These are phyloP conservation scores for Lepeophtheirus salmonis DNA, from an alignment of 1,140 invertebrate species.

Conservation along the genomic window DNA sequence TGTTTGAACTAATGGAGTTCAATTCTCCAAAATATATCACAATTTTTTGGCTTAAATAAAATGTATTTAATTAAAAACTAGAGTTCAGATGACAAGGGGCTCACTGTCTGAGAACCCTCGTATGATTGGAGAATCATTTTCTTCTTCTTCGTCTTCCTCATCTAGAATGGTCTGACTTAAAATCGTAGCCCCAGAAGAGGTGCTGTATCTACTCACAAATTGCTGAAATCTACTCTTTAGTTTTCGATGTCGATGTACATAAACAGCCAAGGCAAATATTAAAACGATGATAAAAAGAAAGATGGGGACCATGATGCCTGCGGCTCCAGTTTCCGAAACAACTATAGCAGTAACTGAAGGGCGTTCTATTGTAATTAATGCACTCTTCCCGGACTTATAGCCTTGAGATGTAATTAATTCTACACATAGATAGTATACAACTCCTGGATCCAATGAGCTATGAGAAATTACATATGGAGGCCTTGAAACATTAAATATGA, in stretches of 20 bases:
- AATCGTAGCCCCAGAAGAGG: conserved; percentile 58
- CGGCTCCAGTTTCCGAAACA: conserved; percentile 24
- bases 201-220: conserved; percentile 68
- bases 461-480: background rate
- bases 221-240: conserved; percentile 54
- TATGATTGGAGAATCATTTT: conserved; percentile 55
- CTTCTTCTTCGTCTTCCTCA: conserved; percentile 42
- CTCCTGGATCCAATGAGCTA: conserved; percentile 25
- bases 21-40: background rate
- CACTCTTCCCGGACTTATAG: conserved; percentile 28
- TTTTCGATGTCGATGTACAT: conserved; percentile 47
- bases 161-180: conserved; percentile 33
- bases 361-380: conserved; percentile 17
- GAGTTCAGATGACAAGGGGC: conserved; percentile 72
- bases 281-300: conserved; percentile 37
- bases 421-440: conserved; percentile 43
- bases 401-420: conserved; percentile 39
- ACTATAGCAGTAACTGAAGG: conserved; percentile 20
- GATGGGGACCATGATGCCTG: conserved; percentile 33
- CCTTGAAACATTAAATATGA: background rate
- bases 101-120: conserved; percentile 81
- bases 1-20: no score
- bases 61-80: conserved; percentile 36
- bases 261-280: conserved; percentile 38
- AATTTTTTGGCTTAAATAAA: background rate